A percentile compares a stretch with the other conserved stretches of the same genome.
Conservation (phyloP, 2,113 vertebrate genomes). For the Dicrurus megarhynchus region DNA sequence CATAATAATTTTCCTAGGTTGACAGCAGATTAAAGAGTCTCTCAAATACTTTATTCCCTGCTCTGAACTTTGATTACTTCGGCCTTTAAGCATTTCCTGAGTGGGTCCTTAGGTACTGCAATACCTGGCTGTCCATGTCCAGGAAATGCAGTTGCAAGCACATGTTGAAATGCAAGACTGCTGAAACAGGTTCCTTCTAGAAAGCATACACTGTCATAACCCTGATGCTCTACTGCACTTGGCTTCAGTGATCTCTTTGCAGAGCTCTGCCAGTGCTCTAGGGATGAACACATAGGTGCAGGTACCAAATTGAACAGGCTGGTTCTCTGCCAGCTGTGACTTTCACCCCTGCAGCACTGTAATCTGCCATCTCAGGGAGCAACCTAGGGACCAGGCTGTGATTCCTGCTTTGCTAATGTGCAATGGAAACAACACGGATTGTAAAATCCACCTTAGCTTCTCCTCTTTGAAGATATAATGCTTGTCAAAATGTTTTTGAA, state of each 20-base stretch:
- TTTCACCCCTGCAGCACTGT: neutral
- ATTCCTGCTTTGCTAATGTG: neutral
- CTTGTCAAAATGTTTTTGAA: neutral
- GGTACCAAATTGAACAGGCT: fast-evolving
- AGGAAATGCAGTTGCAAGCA: neutral
- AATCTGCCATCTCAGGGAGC: neutral
- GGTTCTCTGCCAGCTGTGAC: fast-evolving
- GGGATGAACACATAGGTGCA: neutral
- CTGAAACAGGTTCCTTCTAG: neutral
- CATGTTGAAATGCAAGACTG: neutral
- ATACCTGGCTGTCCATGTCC: fast-evolving
- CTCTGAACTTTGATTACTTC: neutral
- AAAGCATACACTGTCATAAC: neutral
- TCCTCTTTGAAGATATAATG: neutral
- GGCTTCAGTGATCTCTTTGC: neutral
- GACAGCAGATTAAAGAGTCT: neutral
- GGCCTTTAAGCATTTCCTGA: neutral
- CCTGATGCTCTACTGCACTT: neutral
- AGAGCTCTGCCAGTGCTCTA: neutral
- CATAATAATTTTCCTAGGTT: neutral
- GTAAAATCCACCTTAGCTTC: neutral
- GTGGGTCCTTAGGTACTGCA: neutral
- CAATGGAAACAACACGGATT: neutral
- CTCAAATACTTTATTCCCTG: neutral
- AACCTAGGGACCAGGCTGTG: neutral